These are phyloP conservation scores for Ptyas mucosa DNA, from an alignment of 2,113 vertebrate species.

Conservation along the genomic window DNA sequence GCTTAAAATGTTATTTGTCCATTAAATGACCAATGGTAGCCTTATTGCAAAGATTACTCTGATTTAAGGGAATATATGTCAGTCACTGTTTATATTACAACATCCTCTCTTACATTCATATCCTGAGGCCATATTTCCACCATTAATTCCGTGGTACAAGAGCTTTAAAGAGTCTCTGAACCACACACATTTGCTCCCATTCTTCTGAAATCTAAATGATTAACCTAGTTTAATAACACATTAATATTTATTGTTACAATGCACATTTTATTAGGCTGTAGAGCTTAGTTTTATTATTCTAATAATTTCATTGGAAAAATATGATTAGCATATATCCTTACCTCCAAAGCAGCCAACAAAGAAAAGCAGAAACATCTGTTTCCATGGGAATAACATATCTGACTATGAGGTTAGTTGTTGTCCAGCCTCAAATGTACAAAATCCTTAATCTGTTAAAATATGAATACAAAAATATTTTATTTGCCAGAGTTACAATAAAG, in stretches of 20 bases:
- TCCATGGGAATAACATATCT: constrained; percentile 95
- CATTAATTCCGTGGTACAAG: neutral
- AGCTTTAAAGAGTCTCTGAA: neutral
- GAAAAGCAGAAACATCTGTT: constrained; percentile 85
- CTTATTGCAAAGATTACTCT: neutral
- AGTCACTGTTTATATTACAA: neutral
- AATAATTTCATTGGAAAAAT: constrained; percentile 11
- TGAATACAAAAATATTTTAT: constrained; percentile 6
- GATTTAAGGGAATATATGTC: neutral
- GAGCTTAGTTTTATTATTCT: neutral
- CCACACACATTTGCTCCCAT: neutral
- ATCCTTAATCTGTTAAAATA: constrained; percentile 81
- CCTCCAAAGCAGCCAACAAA: constrained; percentile 89
- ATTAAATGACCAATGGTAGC: neutral
- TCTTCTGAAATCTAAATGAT: neutral
- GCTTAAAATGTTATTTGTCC: neutral
- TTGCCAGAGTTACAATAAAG: neutral
- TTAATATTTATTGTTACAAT: neutral
- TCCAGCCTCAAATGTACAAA: constrained; percentile 72
- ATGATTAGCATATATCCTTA: constrained; percentile 64
- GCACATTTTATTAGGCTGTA: constrained; percentile 10
- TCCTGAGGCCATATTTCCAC: neutral
- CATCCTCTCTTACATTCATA: neutral
- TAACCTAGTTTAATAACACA: neutral
- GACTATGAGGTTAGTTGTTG: constrained; percentile 74